A percentile compares a stretch with the other conserved stretches of the same genome.
These are phyloP conservation scores for Burhinus bistriatus DNA, from an alignment of 2,113 vertebrate genomes.

Conservation along the genomic window DNA sequence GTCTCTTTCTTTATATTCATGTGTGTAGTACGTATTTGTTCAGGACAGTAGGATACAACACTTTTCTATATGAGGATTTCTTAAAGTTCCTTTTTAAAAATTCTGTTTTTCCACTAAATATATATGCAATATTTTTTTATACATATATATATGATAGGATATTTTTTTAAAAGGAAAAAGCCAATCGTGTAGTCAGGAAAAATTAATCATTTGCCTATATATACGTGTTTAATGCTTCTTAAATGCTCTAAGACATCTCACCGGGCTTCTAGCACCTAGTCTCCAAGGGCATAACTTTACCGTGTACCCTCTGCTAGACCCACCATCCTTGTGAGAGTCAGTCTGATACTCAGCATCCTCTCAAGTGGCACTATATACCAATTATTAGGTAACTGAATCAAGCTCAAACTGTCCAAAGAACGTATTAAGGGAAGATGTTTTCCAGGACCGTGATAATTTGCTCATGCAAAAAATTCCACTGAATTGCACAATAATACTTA, in stretches of 20 bases:
- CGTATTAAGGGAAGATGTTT: background rate
- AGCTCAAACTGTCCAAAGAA: background rate
- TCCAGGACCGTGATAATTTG: background rate
- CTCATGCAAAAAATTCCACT: background rate
- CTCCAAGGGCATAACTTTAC: background rate
- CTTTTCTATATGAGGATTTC: background rate
- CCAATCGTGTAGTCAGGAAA: background rate
- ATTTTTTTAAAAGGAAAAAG: background rate
- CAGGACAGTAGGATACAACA: background rate
- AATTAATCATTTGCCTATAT: background rate
- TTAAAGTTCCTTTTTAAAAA: background rate
- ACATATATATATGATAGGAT: accelerated
- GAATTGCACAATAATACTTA: background rate
- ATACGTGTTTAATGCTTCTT: background rate
- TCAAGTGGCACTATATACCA: background rate
- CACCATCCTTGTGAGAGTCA: background rate
- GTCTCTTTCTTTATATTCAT: background rate
- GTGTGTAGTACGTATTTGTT: background rate
- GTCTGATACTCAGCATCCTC: background rate
- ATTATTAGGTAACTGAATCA: background rate
- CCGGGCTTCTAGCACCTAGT: background rate
- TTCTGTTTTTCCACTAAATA: background rate
- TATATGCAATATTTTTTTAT: background rate
- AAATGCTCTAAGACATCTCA: background rate
- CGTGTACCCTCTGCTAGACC: background rate